Base-by-base conservation (phyloP, 2,888 invertebrate genomes). In the Cataglyphis cursor region DNA sequence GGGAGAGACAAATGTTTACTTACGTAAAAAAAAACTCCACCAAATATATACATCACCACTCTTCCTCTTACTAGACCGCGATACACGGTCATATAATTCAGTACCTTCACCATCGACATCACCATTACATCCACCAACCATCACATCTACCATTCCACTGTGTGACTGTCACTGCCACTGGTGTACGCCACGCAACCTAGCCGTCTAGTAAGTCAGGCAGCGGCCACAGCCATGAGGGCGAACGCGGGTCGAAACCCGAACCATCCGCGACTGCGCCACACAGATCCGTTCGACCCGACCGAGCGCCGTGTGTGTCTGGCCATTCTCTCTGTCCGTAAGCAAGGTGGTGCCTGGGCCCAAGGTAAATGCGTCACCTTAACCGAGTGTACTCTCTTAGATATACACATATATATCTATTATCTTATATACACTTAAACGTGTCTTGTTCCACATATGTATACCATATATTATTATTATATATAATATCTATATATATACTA, bases 301-400 rank as follows among this genome's bases (percentile, higher is more conserved):
- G 92, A 93, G 92, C 93, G 93, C 93, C 93, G 92, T 90, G 76
- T 92, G 93, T 93, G 93, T 93, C 93, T 93, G 94, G 94, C 94
- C 93, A 94, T 94, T 94, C 92, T 93, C 94, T 94, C 94, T 94
- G 94, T 94, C 90, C 92, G 92, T 93, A 94, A 92, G 93, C 94
- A 94, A 94, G 95, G 94, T 94, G 94, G 94, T 94, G 94, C 94
- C 94, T 94, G 95, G 95, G 95, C 95, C 94, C 93, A 95, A 95
- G 95, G 95, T 95, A 95, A 95, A 94, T 95, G 95, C 94, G 94
- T 95, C 95, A 94, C 95, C 95, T 95, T 95, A 95, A 94, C 92
- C 94, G 95, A 95, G 95, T 95, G 95, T 95, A 94, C 92, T 94
- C 92, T 94, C 92, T 94, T 94, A 94, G 94, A 94, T 93, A 93